phyloP scores from a whole-genome alignment of 30 jellyfish, hydroid and myxozoan species.

The Hydractinia symbiolongicarpus region DNA sequence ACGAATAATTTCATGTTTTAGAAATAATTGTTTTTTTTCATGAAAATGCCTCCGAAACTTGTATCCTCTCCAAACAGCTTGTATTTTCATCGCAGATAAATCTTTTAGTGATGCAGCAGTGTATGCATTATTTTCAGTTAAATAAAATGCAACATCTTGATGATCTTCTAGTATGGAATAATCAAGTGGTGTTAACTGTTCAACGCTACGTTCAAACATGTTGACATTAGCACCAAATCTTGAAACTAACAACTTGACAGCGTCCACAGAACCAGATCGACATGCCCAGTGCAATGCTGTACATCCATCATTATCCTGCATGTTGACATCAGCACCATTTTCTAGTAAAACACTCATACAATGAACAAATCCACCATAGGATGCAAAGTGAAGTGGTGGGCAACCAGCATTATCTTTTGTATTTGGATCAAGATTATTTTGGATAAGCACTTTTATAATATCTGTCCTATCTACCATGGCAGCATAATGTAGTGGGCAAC shows the following conservation, averaged over 20 bases:
- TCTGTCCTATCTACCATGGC: constrained; percentile 94
- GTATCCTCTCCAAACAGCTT: constrained; percentile 81
- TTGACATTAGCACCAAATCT: constrained; percentile 69
- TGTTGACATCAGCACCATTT: constrained; percentile 81
- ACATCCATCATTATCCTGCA: constrained; percentile 72
- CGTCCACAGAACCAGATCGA: constrained; percentile 91
- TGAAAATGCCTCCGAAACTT: constrained; percentile 34
- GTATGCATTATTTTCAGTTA: constrained; percentile 75
- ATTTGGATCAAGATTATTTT: constrained; percentile 53
- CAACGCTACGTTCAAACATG: constrained; percentile 70
- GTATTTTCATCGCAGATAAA: constrained; percentile 79
- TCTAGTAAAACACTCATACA: constrained; percentile 88
- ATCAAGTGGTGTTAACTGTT: constrained; percentile 79
- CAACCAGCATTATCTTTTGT: constrained; percentile 89
- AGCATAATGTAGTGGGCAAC: constrained; percentile 86
- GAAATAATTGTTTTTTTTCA: constrained; percentile 27
- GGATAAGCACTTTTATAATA: constrained; percentile 56
- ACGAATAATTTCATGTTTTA: not conserved
- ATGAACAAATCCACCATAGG: constrained; percentile 92
- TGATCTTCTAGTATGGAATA: constrained; percentile 83
- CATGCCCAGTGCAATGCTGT: constrained; percentile 99
- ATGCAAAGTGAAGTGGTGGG: constrained; percentile 92
- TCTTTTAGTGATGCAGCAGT: constrained; percentile 88
- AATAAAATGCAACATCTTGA: constrained; percentile 71
- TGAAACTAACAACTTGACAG: constrained; percentile 73